phyloP scores from a whole-genome alignment of 1,140 invertebrate genomes.

The Delia radicum region DNA sequence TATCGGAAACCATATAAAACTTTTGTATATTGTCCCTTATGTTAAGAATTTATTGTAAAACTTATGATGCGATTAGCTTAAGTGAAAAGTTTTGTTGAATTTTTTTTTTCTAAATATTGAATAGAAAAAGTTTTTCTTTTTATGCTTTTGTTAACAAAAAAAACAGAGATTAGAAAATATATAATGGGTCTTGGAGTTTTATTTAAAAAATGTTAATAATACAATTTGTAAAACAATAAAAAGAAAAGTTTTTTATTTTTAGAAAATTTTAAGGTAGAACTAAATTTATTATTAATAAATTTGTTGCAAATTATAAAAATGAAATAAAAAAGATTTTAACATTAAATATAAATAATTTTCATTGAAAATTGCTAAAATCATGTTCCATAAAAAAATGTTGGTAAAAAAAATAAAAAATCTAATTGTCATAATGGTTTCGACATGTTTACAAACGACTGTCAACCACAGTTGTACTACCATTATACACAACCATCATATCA shows the following conservation, averaged over 20 bases:
- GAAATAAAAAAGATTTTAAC: too few species aligned
- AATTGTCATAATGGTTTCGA: slow-evolving; percentile 24
- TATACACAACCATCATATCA: neutral
- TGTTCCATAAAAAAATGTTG: neutral
- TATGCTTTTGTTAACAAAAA: neutral
- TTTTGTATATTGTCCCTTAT: neutral
- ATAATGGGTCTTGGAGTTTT: too few species aligned
- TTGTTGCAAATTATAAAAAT: too few species aligned
- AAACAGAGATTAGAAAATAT: neutral
- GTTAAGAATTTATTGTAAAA: slow-evolving; percentile 8
- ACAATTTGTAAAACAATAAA: too few species aligned
- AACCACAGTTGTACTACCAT: slow-evolving; percentile 15
- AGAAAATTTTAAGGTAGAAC: too few species aligned
- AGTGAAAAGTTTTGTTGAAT: slow-evolving; percentile 1
- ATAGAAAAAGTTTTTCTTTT: neutral
- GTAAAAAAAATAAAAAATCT: slow-evolving; percentile 5
- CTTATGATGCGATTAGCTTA: slow-evolving; percentile 13
- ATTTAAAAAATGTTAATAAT: too few species aligned
- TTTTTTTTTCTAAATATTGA: neutral
- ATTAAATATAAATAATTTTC: too few species aligned
- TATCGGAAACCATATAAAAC: neutral
- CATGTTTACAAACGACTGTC: slow-evolving; percentile 24
- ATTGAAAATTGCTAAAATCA: too few species aligned
- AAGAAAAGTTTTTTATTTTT: too few species aligned
- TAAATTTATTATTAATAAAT: too few species aligned